Base-by-base conservation (phyloP, 1,140 invertebrate species). In the Triops longicaudatus region DNA sequence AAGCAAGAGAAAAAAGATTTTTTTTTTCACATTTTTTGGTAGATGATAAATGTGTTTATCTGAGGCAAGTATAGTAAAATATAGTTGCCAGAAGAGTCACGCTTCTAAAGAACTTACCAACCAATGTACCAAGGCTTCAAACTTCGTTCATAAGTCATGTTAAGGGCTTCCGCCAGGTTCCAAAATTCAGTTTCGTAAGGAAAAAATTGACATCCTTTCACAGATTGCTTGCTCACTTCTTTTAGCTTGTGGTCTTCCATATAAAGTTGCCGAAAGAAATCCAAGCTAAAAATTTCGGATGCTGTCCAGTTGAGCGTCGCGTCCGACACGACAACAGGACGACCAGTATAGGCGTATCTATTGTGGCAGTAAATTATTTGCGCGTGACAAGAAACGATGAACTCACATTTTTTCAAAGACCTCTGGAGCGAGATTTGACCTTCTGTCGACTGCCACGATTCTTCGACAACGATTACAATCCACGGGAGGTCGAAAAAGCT, bases 151-250 rank as follows among this genome's bases (percentile, higher is more conserved):
- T 85, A 82, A 41, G 89, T 88, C 91, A 94, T 93, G 74, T 90
- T 88, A 77, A 97, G 90, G 1, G 92, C 93, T 77, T 97, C 91
- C 72, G 85, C 83, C 0, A 97, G 85, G 72, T 86, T 90, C 14
- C 84, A 84, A 81, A 96, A 93, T 75, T 93, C 93, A 0, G 94
- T 96, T 83, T 94, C 90, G 82, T 97, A 98, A 0, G 93, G 92
- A 82, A 97, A 94, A 83, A 96, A 98, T 82, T 96, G 95, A 81
- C 96, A 98, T 74, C 89, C 87, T 43, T 28, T 78, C 76, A 84
- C 84, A 63, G 85, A 86, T 73, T 82, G 75, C 77, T 83, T 84
- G 74, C 84, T 78, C 1, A 88, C 86, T 27, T 74, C 78, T 63
- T 79, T 5, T 44, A 74, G 78, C 50, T 72, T 77, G 63, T 42